A percentile compares a stretch with the other conserved stretches of the same genome.
Conservation (phyloP, 2,113 vertebrate genomes). For the Tragelaphus buxtoni region DNA sequence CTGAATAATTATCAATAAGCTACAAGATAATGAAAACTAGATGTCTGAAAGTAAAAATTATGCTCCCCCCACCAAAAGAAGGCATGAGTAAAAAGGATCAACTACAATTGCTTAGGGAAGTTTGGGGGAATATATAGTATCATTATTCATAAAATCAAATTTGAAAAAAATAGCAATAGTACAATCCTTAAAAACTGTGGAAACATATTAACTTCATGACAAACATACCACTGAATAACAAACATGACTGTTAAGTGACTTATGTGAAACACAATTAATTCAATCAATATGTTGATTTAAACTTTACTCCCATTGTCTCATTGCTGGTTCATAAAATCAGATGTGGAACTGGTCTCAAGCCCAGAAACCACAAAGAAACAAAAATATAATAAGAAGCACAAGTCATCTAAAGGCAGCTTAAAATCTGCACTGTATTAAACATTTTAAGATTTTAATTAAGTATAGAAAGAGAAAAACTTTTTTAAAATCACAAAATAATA, state of each 20-base stretch:
- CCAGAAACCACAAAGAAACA: constrained; percentile 21
- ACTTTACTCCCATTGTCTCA: neutral
- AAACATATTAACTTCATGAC: constrained; percentile 27
- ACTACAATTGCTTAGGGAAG: neutral
- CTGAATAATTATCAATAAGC: neutral
- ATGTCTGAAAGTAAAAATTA: neutral
- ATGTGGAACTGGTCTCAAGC: neutral
- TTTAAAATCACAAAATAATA: constrained; percentile 4
- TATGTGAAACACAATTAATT: constrained; percentile 24
- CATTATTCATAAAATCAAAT: constrained; percentile 42
- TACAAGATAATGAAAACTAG: constrained; percentile 23
- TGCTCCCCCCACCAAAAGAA: neutral
- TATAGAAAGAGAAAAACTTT: neutral
- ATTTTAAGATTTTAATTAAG: neutral
- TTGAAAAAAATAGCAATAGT: neutral
- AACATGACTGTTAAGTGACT: neutral
- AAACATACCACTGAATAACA: constrained; percentile 23
- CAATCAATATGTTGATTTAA: constrained; percentile 14
- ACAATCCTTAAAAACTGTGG: constrained; percentile 12
- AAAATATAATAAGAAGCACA: constrained; percentile 31
- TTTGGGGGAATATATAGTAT: neutral
- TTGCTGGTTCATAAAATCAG: constrained; percentile 36
- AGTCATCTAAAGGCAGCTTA: neutral
- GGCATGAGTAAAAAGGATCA: neutral
- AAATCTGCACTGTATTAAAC: neutral